Percentiles rank a stretch among this genome's conserved stretches.
These are phyloP conservation scores for Chesias legatella DNA, from an alignment of 2,888 invertebrate species.

Conservation along the genomic window DNA sequence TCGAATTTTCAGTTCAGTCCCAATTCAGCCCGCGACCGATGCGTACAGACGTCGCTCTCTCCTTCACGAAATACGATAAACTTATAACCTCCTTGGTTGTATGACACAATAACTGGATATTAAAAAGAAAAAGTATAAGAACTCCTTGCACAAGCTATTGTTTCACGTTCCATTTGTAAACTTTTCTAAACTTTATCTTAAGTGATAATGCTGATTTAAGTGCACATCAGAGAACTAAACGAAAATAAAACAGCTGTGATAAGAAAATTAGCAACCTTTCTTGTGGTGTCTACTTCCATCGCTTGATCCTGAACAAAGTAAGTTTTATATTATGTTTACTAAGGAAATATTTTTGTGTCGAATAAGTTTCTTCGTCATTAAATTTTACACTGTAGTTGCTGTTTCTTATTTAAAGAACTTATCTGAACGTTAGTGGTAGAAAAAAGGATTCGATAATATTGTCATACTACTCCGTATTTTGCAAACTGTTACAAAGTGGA, in stretches of 20 bases:
- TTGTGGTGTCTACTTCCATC: background rate
- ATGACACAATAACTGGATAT: background rate
- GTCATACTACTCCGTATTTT: too few relatives aligned
- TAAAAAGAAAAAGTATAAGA: background rate
- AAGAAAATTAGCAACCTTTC: too few relatives aligned
- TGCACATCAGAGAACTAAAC: too few relatives aligned
- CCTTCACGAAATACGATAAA: slow-evolving; percentile 33
- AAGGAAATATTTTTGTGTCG: too few relatives aligned
- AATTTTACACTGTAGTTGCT: too few relatives aligned
- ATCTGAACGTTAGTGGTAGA: too few relatives aligned
- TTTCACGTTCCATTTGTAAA: slow-evolving; percentile 12
- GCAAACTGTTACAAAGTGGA: too few relatives aligned
- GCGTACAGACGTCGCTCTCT: slow-evolving; percentile 36
- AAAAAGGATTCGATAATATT: too few relatives aligned
- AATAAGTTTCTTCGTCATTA: too few relatives aligned
- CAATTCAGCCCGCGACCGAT: slow-evolving; percentile 38
- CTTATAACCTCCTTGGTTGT: slow-evolving; percentile 23
- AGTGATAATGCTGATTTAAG: slow-evolving; percentile 8
- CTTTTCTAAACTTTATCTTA: slow-evolving; percentile 7
- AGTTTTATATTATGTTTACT: background rate
- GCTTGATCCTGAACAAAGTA: slow-evolving; percentile 11
- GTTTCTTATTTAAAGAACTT: too few relatives aligned
- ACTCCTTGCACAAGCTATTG: background rate
- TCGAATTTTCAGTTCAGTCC: too few relatives aligned
- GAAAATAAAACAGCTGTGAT: too few relatives aligned